Conservation (phyloP, 2,888 invertebrate species). For the Lycophotia porphyrea region DNA sequence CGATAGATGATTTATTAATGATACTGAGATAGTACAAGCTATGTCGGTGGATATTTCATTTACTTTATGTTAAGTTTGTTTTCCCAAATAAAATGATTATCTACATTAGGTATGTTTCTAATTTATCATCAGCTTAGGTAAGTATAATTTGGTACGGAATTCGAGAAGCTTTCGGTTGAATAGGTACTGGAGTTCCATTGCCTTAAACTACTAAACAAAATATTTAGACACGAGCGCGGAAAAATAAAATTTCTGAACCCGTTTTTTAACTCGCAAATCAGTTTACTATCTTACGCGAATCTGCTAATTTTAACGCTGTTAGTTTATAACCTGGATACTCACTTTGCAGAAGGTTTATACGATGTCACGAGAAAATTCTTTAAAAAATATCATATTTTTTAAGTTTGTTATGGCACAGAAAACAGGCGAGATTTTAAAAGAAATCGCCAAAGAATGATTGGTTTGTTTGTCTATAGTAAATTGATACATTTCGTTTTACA, state of each 20-base stretch:
- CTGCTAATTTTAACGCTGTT: conserved; percentile 2
- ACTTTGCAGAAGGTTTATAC: not conserved
- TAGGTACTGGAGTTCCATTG: too few species aligned
- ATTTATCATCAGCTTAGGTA: not conserved
- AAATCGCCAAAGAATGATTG: not conserved
- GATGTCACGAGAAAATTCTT: not conserved
- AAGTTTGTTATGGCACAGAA: not conserved
- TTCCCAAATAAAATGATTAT: not conserved
- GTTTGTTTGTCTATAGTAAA: not conserved
- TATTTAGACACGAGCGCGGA: not conserved
- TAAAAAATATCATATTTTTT: not conserved
- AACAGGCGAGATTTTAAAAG: not conserved
- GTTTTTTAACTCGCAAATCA: conserved; percentile 11
- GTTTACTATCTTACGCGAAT: conserved; percentile 21
- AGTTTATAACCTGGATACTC: not conserved
- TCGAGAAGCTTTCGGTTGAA: not conserved
- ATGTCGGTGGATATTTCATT: not conserved
- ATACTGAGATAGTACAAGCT: not conserved
- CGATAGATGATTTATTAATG: conserved; percentile 50
- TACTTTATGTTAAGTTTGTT: not conserved
- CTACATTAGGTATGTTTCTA: not conserved
- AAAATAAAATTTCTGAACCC: not conserved
- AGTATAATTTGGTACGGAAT: not conserved
- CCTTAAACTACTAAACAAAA: not conserved
- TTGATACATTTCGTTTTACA: not conserved